phyloP scores from a whole-genome alignment of 2,888 invertebrate genomes.

The Pristionchus japonicus region DNA sequence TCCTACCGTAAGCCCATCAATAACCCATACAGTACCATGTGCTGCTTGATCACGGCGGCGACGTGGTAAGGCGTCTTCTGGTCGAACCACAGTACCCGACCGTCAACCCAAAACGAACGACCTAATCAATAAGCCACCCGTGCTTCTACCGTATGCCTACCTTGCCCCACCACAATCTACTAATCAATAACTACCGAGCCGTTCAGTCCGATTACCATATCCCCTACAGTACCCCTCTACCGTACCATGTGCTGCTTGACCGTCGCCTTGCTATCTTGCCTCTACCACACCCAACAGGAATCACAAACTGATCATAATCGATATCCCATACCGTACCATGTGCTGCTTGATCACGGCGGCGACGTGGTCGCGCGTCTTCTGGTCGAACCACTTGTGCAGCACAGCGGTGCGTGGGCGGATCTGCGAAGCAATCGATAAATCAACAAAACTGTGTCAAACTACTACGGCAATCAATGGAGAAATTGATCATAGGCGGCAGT shows the following conservation, averaged over 20 bases:
- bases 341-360: neutral
- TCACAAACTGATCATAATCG: no score
- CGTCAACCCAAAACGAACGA: no score
- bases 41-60: no score
- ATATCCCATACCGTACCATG: constrained; percentile 11
- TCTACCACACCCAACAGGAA: neutral
- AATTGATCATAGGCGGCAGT: no score
- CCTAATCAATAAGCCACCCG: no score
- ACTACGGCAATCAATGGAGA: no score
- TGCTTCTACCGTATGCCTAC: neutral
- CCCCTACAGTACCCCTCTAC: neutral
- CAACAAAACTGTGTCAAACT: no score
- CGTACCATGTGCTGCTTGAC: neutral
- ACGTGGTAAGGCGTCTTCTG: no score
- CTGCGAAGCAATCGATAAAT: constrained; percentile 1
- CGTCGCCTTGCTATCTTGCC: neutral
- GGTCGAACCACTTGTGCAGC: constrained; percentile 36
- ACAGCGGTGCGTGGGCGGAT: neutral
- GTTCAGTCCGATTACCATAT: neutral
- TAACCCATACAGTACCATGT: no score
- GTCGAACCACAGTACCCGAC: no score
- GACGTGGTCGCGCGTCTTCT: constrained; percentile 21
- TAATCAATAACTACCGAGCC: no score
- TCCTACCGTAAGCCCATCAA: no score
- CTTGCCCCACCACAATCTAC: neutral